phyloP scores from a whole-genome alignment of 2,113 vertebrate species.

The Etia nguti region DNA sequence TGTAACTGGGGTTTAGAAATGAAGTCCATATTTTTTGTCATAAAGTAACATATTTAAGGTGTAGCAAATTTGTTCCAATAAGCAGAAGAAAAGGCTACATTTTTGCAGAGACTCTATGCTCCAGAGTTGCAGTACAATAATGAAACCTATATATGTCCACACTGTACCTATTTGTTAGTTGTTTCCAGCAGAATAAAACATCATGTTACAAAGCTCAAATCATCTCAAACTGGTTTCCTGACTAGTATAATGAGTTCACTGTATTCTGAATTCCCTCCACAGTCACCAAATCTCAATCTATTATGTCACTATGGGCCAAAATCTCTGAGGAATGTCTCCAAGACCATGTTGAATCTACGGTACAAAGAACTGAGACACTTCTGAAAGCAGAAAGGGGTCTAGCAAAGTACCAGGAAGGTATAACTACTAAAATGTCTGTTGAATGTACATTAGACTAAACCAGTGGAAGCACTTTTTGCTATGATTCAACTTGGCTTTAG shows the following conservation, averaged over 20 bases:
- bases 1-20: background rate
- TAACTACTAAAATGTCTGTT: background rate
- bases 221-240: background rate
- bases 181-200: background rate
- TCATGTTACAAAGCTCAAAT: background rate
- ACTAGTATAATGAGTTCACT: background rate
- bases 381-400: background rate
- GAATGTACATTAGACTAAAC: background rate
- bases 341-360: background rate
- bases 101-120: background rate
- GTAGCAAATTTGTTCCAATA: background rate
- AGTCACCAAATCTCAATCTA: background rate
- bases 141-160: background rate
- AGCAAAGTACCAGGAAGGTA: background rate
- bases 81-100: background rate
- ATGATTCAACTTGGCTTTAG: background rate
- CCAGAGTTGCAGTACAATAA: background rate
- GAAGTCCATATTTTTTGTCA: background rate
- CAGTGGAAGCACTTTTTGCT: background rate
- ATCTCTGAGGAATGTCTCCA: background rate
- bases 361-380: background rate
- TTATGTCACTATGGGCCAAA: background rate
- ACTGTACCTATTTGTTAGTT: background rate
- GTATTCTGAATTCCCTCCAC: background rate
- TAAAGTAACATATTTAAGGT: background rate